These are phyloP conservation scores for Kryptolebias ocellatus DNA, from an alignment of 2,797 vertebrate genomes.

Conservation along the genomic window DNA sequence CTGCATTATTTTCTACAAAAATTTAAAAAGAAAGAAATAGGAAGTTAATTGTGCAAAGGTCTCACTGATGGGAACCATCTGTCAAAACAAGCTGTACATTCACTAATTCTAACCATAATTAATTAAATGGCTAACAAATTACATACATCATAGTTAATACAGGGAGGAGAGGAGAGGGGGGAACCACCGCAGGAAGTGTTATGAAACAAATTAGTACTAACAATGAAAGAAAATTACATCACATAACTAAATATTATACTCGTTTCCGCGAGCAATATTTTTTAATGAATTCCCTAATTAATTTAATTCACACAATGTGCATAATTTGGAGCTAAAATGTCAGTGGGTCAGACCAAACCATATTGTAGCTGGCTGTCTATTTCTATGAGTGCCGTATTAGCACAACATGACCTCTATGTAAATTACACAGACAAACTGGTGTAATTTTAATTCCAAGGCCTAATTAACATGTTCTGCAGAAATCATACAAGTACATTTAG, in stretches of 20 bases:
- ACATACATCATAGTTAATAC: slow-evolving; percentile 89
- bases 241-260: slow-evolving; percentile 89
- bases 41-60: slow-evolving; percentile 88
- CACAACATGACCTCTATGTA: slow-evolving; percentile 89
- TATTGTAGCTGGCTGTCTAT: slow-evolving; percentile 86
- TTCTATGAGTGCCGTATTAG: slow-evolving; percentile 88
- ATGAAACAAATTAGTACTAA: slow-evolving; percentile 93
- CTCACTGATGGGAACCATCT: slow-evolving; percentile 93
- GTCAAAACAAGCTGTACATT: slow-evolving; percentile 88
- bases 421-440: slow-evolving; percentile 81
- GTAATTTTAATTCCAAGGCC: slow-evolving; percentile 80
- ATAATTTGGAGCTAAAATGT: slow-evolving; percentile 93
- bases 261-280: slow-evolving; percentile 88
- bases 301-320: slow-evolving; percentile 93
- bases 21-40: slow-evolving; percentile 66
- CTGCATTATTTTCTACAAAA: slow-evolving; percentile 68
- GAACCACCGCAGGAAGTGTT: slow-evolving; percentile 90
- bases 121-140: slow-evolving; percentile 97
- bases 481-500: slow-evolving; percentile 73
- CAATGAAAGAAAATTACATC: slow-evolving; percentile 92
- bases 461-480: slow-evolving; percentile 75
- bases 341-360: slow-evolving; percentile 87
- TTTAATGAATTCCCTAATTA: slow-evolving; percentile 96
- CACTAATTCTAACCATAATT: slow-evolving; percentile 92
- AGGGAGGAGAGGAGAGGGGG: slow-evolving; percentile 48